Percentiles rank a stretch among this genome's conserved stretches.
Conservation (phyloP, 2,113 vertebrate species). For the Ochotona princeps region DNA sequence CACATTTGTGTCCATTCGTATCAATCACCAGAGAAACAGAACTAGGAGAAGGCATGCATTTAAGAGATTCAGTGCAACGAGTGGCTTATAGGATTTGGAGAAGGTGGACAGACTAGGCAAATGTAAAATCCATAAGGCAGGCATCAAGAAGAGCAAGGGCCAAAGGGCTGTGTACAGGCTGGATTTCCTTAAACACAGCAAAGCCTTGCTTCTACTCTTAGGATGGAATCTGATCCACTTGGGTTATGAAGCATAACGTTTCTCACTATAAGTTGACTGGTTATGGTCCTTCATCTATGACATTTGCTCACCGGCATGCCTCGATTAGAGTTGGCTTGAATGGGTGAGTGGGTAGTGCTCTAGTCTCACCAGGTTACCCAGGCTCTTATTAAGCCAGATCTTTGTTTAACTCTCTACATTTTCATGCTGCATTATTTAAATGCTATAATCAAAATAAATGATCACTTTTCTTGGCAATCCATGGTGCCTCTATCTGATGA, state of each 20-base stretch:
- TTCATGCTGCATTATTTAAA: neutral
- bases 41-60: neutral
- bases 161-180: fast-evolving
- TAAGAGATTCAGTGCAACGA: neutral
- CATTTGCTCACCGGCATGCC: neutral
- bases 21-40: neutral
- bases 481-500: neutral
- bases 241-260: neutral
- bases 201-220: neutral
- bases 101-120: fast-evolving
- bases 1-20: neutral
- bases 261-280: neutral
- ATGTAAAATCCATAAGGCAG: neutral
- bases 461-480: neutral
- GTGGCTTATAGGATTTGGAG: fast-evolving
- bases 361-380: neutral
- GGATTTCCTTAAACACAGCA: neutral
- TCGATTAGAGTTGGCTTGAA: neutral
- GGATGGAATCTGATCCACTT: neutral
- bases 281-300: neutral
- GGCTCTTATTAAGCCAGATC: neutral
- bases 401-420: neutral
- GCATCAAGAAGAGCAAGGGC: neutral
- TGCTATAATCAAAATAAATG: neutral
- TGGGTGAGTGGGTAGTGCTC: neutral